phyloP scores from a whole-genome alignment of 2,113 vertebrate genomes.

The Chamaea fasciata region DNA sequence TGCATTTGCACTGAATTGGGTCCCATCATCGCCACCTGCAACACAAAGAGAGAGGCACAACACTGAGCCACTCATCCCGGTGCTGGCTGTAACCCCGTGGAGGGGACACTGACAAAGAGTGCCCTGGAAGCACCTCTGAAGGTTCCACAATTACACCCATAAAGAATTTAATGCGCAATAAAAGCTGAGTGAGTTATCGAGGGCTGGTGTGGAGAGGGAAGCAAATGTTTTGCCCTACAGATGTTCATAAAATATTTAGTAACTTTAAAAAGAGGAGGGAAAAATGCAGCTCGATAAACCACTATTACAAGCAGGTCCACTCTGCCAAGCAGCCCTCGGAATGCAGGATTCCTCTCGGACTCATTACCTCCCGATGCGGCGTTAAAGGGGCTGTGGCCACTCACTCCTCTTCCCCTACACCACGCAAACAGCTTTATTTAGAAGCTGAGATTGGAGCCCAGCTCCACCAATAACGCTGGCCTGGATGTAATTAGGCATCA shows the following conservation, averaged over 20 bases:
- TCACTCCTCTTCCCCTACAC: neutral
- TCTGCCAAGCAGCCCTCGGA: neutral
- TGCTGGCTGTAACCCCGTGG: fast-evolving
- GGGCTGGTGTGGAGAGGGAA: neutral
- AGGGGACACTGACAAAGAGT: neutral
- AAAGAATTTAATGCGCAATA: conserved; percentile 29
- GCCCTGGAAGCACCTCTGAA: neutral
- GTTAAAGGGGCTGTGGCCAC: neutral
- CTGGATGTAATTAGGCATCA: conserved; percentile 6
- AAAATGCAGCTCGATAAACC: neutral
- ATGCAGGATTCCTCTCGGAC: neutral
- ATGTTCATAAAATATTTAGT: conserved; percentile 61
- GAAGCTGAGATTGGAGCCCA: conserved; percentile 21
- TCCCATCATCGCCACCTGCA: neutral
- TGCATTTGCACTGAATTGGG: fast-evolving
- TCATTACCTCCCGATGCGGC: neutral
- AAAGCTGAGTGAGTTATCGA: neutral
- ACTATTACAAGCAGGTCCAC: neutral
- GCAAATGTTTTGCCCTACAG: conserved; percentile 11
- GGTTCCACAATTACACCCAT: neutral
- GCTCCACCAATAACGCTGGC: neutral
- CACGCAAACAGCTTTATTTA: neutral
- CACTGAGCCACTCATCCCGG: fast-evolving
- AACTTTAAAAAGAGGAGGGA: neutral
- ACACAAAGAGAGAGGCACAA: fast-evolving